Evolutionary conservation across 1,140 invertebrate species (phyloP), one percentile per base, ranked within the genome.

Genomic region (Acromyrmex charruanus): DNA sequence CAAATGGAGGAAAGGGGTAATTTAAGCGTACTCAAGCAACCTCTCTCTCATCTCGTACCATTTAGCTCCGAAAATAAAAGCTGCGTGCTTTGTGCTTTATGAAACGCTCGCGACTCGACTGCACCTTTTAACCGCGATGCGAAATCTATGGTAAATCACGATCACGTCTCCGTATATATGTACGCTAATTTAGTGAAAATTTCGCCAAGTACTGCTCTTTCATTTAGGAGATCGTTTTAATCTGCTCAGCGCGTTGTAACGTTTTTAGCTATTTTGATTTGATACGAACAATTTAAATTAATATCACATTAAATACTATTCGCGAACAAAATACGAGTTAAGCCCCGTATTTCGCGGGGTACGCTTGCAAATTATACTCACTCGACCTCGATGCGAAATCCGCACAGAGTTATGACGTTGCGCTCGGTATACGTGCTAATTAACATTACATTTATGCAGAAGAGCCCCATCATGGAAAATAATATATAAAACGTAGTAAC

Each of bases 11-110:
- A 72, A 89, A 87, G 85, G 65, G 72, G 77, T 90, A 90, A 90
- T 90, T 89, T 90, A 90, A 90, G 77, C 88, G 85, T 89, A 59
- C 69, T 88, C 81, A 61, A 88, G 88, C 88, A 77, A 85, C 65
- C 65, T 21, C 77, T 87, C 10, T 61, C 59, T 61, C 59, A 25
- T 66, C 77, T 53, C 31, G 49, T 28, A 21, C 44, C 55, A 53
- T 75, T 85, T 86, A 61, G 39, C 49, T 39, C 14, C 58, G 3
- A 10, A 80, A 71, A 89, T 82, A 87, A 90, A 89, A 89, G 81
- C 55, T 28, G 68, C 12, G 31, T 14, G 58, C 35, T 81, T 71
- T 58, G 39, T 53, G 55, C 65, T 82, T 82, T 59, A 61, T 35
- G 69, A 16, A 59, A n/a, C 28, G 7, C 39, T 61, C 35, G 39